Evolutionary conservation across 2,888 invertebrate genomes (phyloP), one percentile per base, ranked within the genome.

Genomic region (Therioaphis trifolii): DNA sequence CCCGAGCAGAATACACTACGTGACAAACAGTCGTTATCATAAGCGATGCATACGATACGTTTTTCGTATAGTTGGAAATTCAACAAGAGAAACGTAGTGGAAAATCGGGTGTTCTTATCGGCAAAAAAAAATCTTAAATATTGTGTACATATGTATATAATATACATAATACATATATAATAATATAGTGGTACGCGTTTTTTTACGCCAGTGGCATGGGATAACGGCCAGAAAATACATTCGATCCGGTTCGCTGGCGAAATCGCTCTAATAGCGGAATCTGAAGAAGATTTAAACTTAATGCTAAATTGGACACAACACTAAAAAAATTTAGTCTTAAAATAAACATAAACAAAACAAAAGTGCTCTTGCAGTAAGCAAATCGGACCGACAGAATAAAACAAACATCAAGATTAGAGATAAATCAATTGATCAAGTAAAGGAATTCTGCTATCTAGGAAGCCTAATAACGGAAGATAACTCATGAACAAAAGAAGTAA

Each of bases 371-470:
- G 35, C 35, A 35, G 66, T 40, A 68, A 40, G 68, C 40, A 68
- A 68, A 68, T 68, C n/a, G 0, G n/a, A 68, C 40, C 68, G 40
- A 40, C n/a, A 40, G 1, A 68, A 68, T 68, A 18, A 52, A 52
- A 61, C 80, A 27, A 40, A 68, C 40, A 68, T 68, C 68, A 68
- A 40, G 40, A 68, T 68, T 68, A 40, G 68, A 5, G 18, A 68
- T 68, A 40, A 68, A 68, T 40, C 68, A 68, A n/a, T 68, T 40
- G n/a, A 68, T 1, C n/a, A 68, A 68, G 68, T 40, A 40, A 68
- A 68, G n/a, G 35, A 40, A 68, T 68, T 68, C 40, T n/a, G 43
- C 68, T 40, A 68, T 68, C 40, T 68, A 68, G 40, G 69, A 69
- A 43, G 43, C 43, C 40, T 43, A 69, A 69, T 69, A 21, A 69